Conservation (phyloP, 2,888 invertebrate genomes). For the Margaritifera margaritifera region DNA sequence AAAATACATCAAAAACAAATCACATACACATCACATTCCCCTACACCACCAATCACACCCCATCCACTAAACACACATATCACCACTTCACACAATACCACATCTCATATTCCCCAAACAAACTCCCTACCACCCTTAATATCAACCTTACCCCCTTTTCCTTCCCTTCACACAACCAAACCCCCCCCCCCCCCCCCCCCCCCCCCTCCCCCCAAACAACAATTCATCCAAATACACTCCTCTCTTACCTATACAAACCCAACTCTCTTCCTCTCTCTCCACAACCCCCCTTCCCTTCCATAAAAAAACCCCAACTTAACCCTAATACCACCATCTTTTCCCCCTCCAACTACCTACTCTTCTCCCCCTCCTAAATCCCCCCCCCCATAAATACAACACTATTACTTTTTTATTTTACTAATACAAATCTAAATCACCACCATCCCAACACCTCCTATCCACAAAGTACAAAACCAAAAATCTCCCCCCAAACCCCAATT, state of each 20-base stretch:
- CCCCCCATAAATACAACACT: neutral
- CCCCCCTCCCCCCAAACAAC: neutral
- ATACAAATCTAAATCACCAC: neutral
- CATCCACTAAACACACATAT: too few relatives aligned
- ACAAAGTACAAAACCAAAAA: neutral
- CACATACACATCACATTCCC: too few relatives aligned
- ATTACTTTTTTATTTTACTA: neutral
- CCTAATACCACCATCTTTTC: neutral
- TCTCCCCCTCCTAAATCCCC: neutral
- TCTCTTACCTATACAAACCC: neutral
- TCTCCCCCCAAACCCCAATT: neutral
- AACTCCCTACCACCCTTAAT: too few relatives aligned
- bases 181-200: too few relatives aligned
- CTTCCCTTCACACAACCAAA: too few relatives aligned
- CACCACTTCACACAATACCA: too few relatives aligned
- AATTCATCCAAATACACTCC: neutral
- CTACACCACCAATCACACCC: too few relatives aligned
- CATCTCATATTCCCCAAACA: too few relatives aligned
- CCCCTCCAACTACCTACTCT: neutral
- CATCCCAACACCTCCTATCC: neutral
- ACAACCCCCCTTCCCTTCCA: neutral
- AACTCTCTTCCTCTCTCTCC: neutral
- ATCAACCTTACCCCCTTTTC: too few relatives aligned
- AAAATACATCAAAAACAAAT: too few relatives aligned
- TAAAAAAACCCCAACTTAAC: neutral